These are phyloP conservation scores for Gnathochromis pfefferi DNA, from an alignment of 2,113 vertebrate species.

Conservation along the genomic window DNA sequence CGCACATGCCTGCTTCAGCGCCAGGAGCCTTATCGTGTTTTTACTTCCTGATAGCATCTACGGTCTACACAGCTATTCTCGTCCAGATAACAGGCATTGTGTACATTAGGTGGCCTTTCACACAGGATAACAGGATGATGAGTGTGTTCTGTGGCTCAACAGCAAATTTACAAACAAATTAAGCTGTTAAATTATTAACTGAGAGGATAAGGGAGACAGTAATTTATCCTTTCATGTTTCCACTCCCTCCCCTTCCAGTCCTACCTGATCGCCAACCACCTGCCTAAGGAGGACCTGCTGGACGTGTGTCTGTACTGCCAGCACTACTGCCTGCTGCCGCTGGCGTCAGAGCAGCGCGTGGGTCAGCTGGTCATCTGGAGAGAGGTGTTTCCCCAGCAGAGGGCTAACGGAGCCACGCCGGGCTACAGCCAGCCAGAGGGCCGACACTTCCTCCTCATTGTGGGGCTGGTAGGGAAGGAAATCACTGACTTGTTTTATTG, in stretches of 20 bases:
- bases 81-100: background rate
- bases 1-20: background rate
- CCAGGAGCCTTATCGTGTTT: background rate
- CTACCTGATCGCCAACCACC: conserved; percentile 87
- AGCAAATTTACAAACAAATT: background rate
- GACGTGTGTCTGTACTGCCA: conserved; percentile 85
- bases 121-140: background rate
- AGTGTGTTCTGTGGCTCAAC: background rate
- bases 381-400: conserved; percentile 84
- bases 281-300: conserved; percentile 87
- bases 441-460: conserved; percentile 88
- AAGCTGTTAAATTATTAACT: background rate
- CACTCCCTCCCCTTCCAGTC: conserved; percentile 64
- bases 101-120: background rate
- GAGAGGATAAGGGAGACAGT: background rate
- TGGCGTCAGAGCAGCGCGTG: conserved; percentile 80
- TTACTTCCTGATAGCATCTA: too few species aligned
- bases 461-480: conserved; percentile 79
- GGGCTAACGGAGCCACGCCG: background rate
- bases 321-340: conserved; percentile 83
- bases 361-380: conserved; percentile 91
- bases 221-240: background rate
- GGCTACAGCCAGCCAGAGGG: conserved; percentile 75
- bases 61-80: background rate
- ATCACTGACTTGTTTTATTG: background rate